phyloP scores from a whole-genome alignment of 2,888 invertebrate genomes.

The Thecophora atra region DNA sequence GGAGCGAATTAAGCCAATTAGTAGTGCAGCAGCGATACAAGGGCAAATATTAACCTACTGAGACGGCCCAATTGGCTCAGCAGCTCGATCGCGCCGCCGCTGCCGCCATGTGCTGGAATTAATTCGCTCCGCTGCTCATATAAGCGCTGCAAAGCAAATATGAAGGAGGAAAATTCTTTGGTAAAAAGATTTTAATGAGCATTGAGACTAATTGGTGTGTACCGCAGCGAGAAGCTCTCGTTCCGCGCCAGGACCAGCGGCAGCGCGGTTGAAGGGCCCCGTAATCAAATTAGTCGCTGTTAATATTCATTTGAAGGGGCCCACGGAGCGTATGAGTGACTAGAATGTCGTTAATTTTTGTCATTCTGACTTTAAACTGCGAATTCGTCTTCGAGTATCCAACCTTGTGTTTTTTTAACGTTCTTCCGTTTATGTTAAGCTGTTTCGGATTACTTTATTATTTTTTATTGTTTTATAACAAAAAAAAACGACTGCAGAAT shows the following conservation, averaged over 20 bases:
- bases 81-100: background rate
- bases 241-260: background rate
- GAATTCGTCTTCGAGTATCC: no score
- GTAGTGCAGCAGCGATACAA: slow-evolving; percentile 1
- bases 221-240: slow-evolving; percentile 21
- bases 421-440: no score
- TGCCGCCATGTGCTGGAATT: slow-evolving; percentile 18
- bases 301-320: slow-evolving; percentile 1
- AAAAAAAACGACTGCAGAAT: no score
- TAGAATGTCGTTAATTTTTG: no score
- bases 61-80: background rate
- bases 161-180: slow-evolving; percentile 21
- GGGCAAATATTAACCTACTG: slow-evolving; percentile 23
- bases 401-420: no score
- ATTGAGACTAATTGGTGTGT: slow-evolving; percentile 47
- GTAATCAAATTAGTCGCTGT: slow-evolving; percentile 9
- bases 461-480: no score
- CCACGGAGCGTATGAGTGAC: background rate
- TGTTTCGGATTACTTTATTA: no score
- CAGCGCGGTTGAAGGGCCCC: background rate
- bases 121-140: slow-evolving; percentile 24
- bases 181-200: slow-evolving; percentile 44
- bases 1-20: slow-evolving; percentile 32
- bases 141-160: slow-evolving; percentile 16
- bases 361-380: no score